A percentile compares a stretch with the other conserved stretches of the same genome.
Evolutionary conservation across 1,140 invertebrate species (phyloP).

Genomic region (Micrasema longulum): DNA sequence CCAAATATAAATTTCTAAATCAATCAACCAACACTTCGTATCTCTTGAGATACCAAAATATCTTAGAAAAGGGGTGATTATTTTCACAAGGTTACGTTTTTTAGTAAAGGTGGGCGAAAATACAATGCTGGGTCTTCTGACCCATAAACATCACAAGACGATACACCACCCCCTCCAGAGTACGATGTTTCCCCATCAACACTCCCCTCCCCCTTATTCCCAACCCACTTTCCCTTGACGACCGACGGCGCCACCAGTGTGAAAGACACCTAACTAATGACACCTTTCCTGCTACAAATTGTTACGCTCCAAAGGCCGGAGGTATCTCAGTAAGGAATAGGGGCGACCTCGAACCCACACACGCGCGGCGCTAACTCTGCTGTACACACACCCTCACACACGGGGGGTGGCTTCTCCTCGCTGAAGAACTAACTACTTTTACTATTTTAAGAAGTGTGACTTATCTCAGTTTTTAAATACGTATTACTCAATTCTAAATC

Average conservation of each 20-base stretch:
- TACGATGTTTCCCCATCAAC: too few species aligned
- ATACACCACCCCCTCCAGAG: not conserved
- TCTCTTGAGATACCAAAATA: too few species aligned
- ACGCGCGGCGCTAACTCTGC: not conserved
- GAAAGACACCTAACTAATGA: slow-evolving; percentile 59
- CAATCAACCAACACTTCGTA: too few species aligned
- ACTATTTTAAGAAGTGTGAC: too few species aligned
- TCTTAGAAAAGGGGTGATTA: too few species aligned
- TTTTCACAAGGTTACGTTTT: too few species aligned
- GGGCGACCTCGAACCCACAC: slow-evolving; percentile 16
- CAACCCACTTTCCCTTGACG: not conserved
- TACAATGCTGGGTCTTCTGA: not conserved
- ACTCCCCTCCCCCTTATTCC: not conserved
- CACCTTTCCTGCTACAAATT: slow-evolving; percentile 58
- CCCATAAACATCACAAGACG: slow-evolving; percentile 25
- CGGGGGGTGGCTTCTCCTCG: not conserved
- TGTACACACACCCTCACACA: slow-evolving; percentile 4
- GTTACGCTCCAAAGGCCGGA: slow-evolving; percentile 50
- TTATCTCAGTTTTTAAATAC: too few species aligned
- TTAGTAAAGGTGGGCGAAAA: too few species aligned
- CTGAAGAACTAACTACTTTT: slow-evolving; percentile 27
- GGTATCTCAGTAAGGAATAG: slow-evolving; percentile 16
- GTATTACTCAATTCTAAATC: too few species aligned
- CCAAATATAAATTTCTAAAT: too few species aligned
- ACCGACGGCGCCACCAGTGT: slow-evolving; percentile 55